Conservation (phyloP, 1,140 invertebrate species). For the Megathymus violae region DNA sequence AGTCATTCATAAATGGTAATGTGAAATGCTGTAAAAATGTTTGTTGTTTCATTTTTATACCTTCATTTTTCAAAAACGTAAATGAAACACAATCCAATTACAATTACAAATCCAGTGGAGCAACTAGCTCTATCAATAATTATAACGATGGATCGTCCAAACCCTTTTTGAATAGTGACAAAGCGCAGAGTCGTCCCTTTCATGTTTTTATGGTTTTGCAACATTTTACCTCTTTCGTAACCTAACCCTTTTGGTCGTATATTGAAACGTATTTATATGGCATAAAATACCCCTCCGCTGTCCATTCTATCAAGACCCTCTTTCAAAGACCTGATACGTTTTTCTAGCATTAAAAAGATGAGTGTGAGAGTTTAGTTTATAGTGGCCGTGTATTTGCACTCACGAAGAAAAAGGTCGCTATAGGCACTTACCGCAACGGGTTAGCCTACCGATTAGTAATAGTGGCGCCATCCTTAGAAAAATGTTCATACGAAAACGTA, state of each 20-base stretch:
- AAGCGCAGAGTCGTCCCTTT: conserved; percentile 7
- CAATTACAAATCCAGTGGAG: no score
- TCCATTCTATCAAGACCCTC: conserved; percentile 44
- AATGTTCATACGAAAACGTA: conserved; percentile 50
- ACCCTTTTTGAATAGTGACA: conserved; percentile 13
- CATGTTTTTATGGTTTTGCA: conserved; percentile 45
- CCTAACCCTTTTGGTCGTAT: conserved; percentile 54
- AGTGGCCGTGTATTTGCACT: conserved; percentile 44
- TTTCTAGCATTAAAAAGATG: conserved; percentile 18
- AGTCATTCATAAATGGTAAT: no score
- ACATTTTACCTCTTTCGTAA: conserved; percentile 61
- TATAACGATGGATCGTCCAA: conserved; percentile 2
- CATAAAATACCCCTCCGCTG: conserved; percentile 52
- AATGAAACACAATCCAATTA: no score
- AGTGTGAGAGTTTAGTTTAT: conserved; percentile 36
- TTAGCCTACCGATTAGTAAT: conserved; percentile 57
- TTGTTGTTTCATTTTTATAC: no score
- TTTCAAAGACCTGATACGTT: conserved; percentile 4
- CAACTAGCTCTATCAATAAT: background rate
- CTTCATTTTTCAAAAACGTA: no score
- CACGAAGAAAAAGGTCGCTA: conserved; percentile 54
- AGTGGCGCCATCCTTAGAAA: conserved; percentile 46
- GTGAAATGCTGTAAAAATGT: no score
- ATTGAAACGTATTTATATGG: conserved; percentile 63
- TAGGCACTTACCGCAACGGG: conserved; percentile 56